Evolutionary conservation across 1,140 invertebrate genomes (phyloP).

Genomic region (Calephelis virginiensis): DNA sequence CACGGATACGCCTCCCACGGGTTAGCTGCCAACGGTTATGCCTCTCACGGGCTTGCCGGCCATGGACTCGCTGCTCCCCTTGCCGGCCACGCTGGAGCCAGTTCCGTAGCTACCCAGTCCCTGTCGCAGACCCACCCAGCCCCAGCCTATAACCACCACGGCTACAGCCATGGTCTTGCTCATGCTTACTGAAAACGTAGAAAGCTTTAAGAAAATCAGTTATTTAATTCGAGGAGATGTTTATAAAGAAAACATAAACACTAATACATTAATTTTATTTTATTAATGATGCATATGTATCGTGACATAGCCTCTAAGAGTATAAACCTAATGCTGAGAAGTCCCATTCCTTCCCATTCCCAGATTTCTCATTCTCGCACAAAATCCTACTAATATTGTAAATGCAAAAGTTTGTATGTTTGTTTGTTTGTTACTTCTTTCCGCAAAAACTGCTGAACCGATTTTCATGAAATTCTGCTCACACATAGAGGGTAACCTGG

Average conservation of each 20-base stretch:
- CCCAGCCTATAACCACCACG: not conserved
- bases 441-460: too few species aligned
- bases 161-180: not conserved
- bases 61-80: not conserved
- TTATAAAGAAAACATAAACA: not conserved
- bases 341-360: too few species aligned
- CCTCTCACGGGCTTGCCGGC: not conserved
- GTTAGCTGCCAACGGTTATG: not conserved
- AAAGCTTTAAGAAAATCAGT: not conserved
- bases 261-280: not conserved
- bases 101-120: not conserved
- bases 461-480: too few species aligned
- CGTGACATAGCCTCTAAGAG: not conserved
- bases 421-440: too few species aligned
- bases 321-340: too few species aligned
- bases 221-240: conserved; percentile 13
- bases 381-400: too few species aligned
- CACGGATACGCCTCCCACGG: not conserved
- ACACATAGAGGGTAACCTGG: too few species aligned
- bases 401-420: too few species aligned
- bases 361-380: too few species aligned
- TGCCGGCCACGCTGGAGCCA: not conserved
- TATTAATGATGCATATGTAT: not conserved
- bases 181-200: conserved; percentile 4
- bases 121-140: conserved; percentile 2